A percentile compares a stretch with the other conserved stretches of the same genome.
Conservation (phyloP, 1,140 invertebrate genomes). For the Caligus rogercresseyi region DNA sequence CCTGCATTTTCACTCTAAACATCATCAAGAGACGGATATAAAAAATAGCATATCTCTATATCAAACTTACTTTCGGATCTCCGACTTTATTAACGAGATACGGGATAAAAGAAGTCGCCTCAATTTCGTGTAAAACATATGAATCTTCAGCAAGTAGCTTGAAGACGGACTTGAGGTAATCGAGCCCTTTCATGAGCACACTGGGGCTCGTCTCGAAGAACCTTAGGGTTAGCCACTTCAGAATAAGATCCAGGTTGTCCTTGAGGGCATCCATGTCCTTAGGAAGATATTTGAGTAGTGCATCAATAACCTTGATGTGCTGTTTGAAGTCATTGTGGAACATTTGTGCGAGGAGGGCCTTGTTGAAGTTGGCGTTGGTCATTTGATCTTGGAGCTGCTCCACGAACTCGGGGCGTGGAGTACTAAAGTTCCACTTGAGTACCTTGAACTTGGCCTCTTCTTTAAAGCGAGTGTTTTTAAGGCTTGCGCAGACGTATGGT, state of each 20-base stretch:
- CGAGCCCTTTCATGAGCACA: constrained; percentile 78
- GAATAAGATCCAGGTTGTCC: constrained; percentile 77
- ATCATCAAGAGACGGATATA: too few relatives aligned
- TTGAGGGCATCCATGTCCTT: constrained; percentile 56
- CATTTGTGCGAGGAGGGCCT: constrained; percentile 66
- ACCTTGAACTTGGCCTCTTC: constrained; percentile 28
- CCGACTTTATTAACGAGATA: constrained; percentile 72
- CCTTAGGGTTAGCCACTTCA: constrained; percentile 86
- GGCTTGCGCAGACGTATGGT: constrained; percentile 1
- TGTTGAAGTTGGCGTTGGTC: constrained; percentile 65
- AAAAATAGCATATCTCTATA: not conserved
- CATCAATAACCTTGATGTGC: constrained; percentile 87
- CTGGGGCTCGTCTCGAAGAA: constrained; percentile 98
- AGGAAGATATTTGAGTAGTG: constrained; percentile 59
- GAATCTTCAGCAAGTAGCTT: constrained; percentile 52
- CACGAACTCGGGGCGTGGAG: constrained; percentile 78
- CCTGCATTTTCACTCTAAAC: too few relatives aligned
- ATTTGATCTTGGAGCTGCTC: constrained; percentile 80
- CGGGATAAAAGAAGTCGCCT: constrained; percentile 82
- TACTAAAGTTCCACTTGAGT: constrained; percentile 90
- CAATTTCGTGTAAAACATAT: constrained; percentile 70
- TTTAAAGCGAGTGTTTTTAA: constrained; percentile 15
- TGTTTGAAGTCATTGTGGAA: constrained; percentile 90
- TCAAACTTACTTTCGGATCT: constrained; percentile 10
- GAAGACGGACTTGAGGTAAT: constrained; percentile 71